Evolutionary conservation across 1,140 invertebrate species (phyloP), one percentile per base, ranked within the genome.

Genomic region (Formica exsecta): DNA sequence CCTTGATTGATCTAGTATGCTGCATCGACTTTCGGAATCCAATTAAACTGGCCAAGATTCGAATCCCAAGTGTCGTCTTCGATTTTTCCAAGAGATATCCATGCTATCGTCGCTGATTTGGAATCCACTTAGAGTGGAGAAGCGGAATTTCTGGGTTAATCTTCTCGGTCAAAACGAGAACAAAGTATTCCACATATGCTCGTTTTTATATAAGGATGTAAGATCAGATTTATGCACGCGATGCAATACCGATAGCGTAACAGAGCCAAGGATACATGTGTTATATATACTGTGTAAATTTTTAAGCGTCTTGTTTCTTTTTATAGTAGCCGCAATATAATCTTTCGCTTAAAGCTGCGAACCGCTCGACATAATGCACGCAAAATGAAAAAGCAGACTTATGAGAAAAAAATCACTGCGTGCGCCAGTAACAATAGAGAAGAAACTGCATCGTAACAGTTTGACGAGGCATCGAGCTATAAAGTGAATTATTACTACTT

Each of bases 1-100:
- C 77, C 36, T 32, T 16, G 32, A 36, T 48, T 48, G 68, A 83
- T 51, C 38, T 29, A 36, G 38, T 36, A 29, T 61, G 22, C 22
- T 54, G 79, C 68, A 36, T 61, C 54, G 57, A 80, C 38, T 73
- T 74, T 25, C 54, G 79, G 68, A 83, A 83, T 83, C 41, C 68
- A 83, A 83, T 83, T 83, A 83, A 83, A 83, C 54, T 54, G 13
- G 54, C 68, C 54, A 74, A 83, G 79, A 83, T 74, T 54, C 79
- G 38, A 83, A 73, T 73, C 38, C 25, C 79, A 59, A 68, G 32
- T 79, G 64, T 62, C 51, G 57, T 83, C 79, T 83, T 83, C 62
- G 68, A 83, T 83, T 83, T 74, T 74, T 61, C 57, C 68, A 62
- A 73, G 51, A 83, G 68, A 48, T 73, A 73, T 59, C 54, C 59